These are phyloP conservation scores for Chaetorhynchus papuensis DNA, from an alignment of 2,113 vertebrate genomes.

Conservation along the genomic window DNA sequence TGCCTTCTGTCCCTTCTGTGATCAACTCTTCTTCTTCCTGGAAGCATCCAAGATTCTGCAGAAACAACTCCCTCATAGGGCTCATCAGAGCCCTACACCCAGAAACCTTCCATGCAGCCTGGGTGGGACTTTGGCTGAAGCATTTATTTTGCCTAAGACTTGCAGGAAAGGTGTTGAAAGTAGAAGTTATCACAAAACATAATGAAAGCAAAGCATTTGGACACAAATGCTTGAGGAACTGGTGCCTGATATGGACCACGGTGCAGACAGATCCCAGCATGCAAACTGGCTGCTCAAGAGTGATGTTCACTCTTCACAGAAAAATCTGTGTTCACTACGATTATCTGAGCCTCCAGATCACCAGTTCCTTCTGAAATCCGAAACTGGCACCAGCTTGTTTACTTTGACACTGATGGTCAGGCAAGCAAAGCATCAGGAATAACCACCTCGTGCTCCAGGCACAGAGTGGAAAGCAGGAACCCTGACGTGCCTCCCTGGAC, in stretches of 20 bases:
- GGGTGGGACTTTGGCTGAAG: neutral
- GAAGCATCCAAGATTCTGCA: neutral
- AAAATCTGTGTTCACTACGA: neutral
- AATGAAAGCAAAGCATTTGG: neutral
- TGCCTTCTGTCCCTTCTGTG: neutral
- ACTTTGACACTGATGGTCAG: neutral
- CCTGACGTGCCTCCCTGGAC: neutral
- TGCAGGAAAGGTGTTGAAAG: rapidly evolving
- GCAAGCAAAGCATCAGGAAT: neutral
- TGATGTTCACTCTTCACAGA: neutral
- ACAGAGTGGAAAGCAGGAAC: rapidly evolving
- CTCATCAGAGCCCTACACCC: neutral
- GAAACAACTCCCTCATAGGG: neutral
- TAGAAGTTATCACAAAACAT: neutral
- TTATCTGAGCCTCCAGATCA: neutral
- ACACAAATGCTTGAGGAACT: neutral
- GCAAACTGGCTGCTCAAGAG: neutral
- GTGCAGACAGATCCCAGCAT: too few relatives aligned
- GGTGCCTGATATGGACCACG: neutral
- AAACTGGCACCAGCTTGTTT: neutral
- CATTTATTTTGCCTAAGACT: neutral
- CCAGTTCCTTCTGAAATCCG: neutral
- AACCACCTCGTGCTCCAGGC: neutral
- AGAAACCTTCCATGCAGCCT: neutral
- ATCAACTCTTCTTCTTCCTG: neutral